Evolutionary conservation across 1,140 invertebrate species (phyloP), one percentile per base, ranked within the genome.

Genomic region (Mya arenaria): DNA sequence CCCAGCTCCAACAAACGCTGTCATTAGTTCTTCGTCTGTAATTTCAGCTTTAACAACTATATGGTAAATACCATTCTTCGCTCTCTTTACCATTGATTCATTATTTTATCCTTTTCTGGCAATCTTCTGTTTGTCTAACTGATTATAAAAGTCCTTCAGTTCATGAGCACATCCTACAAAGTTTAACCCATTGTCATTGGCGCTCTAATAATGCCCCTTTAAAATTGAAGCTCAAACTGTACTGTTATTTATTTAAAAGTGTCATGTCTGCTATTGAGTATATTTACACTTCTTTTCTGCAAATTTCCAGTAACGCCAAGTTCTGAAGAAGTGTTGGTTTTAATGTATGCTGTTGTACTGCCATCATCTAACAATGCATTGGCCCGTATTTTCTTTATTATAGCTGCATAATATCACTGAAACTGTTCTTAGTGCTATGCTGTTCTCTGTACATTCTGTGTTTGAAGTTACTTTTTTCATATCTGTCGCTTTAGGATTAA

Each of bases 1-100:
- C 69, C 87, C 87, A 8, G 77, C 85, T 41, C 79, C 86, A 13
- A 71, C 73, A n/a, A 90, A 28, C 0, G 85, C 65, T 17, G 88
- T 85, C 48, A 28, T 15, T 34, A 84, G 34, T 44, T 72, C 65
- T 36, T 80, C 65, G 30, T 81, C 66, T 23, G 19, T 72, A 10
- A 83, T 15, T 17, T 58, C 34, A 13, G 41, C n/a, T 28, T 63
- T 71, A 60, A 17, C 55, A 17, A 83, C 25, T 28, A 80, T 32
- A 34, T 17, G 25, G 5, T 71, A n/a, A 32, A 81, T 8, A 23
- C 28, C 55, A 23, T 66, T 34, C 36, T 75, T 78, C 5, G 62
- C 62, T 6, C 30, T 25, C 56, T 75, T 78, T 5, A 80, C 34
- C 30, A 78, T n/a, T n/a, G n/a, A n/a, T n/a, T n/a, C n/a, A n/a